Conservation (phyloP, 2,888 invertebrate genomes). For the Thysanoteuthis rhombus region DNA sequence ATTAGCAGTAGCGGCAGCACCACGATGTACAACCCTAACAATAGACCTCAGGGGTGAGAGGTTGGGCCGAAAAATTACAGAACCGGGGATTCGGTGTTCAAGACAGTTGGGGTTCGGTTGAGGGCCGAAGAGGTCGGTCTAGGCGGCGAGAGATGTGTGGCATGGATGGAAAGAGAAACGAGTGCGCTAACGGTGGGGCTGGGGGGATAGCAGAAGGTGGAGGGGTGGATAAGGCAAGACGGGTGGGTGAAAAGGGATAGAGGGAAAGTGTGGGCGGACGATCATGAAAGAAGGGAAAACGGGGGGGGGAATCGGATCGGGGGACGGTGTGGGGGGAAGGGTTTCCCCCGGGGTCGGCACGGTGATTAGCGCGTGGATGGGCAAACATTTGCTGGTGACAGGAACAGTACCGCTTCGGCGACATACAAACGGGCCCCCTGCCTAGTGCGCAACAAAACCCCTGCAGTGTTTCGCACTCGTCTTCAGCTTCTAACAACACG, state of each 20-base stretch:
- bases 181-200: background rate
- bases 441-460: background rate
- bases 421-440: background rate
- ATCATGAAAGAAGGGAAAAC: background rate
- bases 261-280: background rate
- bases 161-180: background rate
- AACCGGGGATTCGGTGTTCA: background rate
- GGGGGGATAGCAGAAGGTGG: background rate
- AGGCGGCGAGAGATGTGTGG: background rate
- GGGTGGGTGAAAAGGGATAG: background rate
- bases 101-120: background rate
- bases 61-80: background rate
- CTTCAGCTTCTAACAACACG: background rate
- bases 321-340: background rate
- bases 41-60: background rate
- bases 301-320: background rate
- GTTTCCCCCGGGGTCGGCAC: background rate
- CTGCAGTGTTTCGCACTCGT: background rate
- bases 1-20: background rate
- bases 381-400: conserved; percentile 12
- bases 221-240: background rate
- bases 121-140: background rate
- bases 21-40: background rate
- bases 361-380: background rate
- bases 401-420: background rate